Evolutionary conservation across 2,797 vertebrate genomes (phyloP).

Genomic region (Glyptemys insculpta): DNA sequence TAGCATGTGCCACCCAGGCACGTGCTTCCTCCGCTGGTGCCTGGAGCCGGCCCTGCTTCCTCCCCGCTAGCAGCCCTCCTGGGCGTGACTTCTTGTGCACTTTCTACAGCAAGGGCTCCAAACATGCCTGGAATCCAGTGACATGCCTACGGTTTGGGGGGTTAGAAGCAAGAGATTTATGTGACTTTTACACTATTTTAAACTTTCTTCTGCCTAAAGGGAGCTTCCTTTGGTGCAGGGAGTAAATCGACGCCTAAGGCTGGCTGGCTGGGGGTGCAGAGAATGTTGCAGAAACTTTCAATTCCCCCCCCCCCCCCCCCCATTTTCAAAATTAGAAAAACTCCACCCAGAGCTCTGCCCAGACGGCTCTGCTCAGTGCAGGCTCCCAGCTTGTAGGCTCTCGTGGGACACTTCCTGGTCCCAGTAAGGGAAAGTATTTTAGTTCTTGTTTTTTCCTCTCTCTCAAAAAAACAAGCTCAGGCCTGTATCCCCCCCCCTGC

Average conservation of each 20-base stretch:
- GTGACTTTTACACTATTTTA: not conserved
- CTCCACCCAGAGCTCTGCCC: not conserved
- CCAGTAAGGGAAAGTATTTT: not conserved
- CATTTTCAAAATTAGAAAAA: not conserved
- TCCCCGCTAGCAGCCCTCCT: not conserved
- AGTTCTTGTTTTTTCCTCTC: not conserved
- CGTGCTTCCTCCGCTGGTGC: no score
- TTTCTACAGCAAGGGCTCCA: not conserved
- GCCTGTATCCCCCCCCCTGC: not conserved
- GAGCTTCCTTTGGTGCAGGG: not conserved
- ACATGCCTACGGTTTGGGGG: not conserved
- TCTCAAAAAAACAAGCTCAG: not conserved
- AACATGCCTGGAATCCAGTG: not conserved
- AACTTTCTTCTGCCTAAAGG: not conserved
- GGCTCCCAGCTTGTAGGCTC: not conserved
- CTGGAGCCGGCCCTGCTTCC: not conserved
- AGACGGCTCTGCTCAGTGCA: not conserved
- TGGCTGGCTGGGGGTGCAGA: not conserved
- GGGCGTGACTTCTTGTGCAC: not conserved
- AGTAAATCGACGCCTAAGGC: not conserved
- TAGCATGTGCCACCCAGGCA: no score
- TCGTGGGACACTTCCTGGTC: not conserved
- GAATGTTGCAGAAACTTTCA: not conserved
- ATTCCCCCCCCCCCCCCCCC: fast-evolving
- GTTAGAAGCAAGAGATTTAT: not conserved